A percentile compares a stretch with the other conserved stretches of the same genome.
These are phyloP conservation scores for Polia nebulosa DNA, from an alignment of 2,888 invertebrate genomes.

Conservation along the genomic window DNA sequence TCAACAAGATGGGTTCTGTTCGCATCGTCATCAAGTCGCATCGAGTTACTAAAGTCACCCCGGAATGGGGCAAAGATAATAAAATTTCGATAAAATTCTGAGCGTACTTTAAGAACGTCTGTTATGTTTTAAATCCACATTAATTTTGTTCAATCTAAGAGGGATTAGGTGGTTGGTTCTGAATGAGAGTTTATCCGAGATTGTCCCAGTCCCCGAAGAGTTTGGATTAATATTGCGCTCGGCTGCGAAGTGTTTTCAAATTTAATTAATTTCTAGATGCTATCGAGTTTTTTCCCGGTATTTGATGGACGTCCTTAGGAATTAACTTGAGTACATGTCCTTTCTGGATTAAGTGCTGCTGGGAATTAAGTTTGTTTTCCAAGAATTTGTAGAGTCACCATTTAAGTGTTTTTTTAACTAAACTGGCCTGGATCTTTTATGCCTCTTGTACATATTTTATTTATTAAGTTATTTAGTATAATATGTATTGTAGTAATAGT, in stretches of 20 bases:
- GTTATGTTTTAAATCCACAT: slow-evolving; percentile 77
- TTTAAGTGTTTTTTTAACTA: slow-evolving; percentile 1
- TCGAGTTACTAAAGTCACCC: slow-evolving; percentile 69
- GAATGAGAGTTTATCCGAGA: slow-evolving; percentile 61
- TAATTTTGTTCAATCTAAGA: slow-evolving; percentile 81
- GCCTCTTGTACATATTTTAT: no score
- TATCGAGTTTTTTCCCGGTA: slow-evolving; percentile 58
- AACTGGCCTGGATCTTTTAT: neutral
- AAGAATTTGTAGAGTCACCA: neutral
- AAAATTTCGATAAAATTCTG: slow-evolving; percentile 70
- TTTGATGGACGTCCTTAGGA: slow-evolving; percentile 43
- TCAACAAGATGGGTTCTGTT: slow-evolving; percentile 59
- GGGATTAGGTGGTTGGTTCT: slow-evolving; percentile 72
- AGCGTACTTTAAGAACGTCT: slow-evolving; percentile 68
- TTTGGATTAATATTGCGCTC: slow-evolving; percentile 57
- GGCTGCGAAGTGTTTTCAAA: slow-evolving; percentile 65
- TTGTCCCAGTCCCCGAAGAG: slow-evolving; percentile 51
- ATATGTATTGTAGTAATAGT: no score
- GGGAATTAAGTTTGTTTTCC: slow-evolving; percentile 16
- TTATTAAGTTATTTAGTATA: no score
- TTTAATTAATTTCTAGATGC: slow-evolving; percentile 70
- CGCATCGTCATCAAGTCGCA: slow-evolving; percentile 67
- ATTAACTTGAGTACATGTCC: slow-evolving; percentile 35
- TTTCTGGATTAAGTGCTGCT: slow-evolving; percentile 28
- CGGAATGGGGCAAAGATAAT: slow-evolving; percentile 69